These are phyloP conservation scores for Mormyrops attenuatus DNA, from an alignment of 2,797 vertebrate genomes.

Conservation along the genomic window DNA sequence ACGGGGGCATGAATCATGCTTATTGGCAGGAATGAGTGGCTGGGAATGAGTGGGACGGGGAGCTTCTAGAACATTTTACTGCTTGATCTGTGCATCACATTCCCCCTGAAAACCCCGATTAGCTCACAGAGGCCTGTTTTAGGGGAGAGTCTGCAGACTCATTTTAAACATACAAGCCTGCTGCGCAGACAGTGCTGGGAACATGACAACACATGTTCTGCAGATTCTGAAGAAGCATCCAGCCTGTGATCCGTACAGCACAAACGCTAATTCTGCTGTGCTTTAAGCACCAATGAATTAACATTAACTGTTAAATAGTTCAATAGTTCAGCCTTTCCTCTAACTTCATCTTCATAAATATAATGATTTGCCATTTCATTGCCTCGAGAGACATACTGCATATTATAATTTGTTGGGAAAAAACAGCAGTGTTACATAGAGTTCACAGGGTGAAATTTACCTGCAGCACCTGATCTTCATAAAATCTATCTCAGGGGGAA, in stretches of 20 bases:
- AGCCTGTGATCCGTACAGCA: background rate
- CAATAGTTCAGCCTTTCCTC: background rate
- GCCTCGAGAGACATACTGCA: background rate
- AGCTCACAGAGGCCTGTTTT: background rate
- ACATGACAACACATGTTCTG: background rate
- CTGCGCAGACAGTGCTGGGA: background rate
- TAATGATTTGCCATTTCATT: background rate
- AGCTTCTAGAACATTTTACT: background rate
- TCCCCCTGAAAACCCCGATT: background rate
- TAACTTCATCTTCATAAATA: background rate
- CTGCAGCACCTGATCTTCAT: background rate
- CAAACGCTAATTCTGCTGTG: background rate
- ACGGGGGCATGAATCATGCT: background rate
- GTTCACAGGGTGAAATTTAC: background rate
- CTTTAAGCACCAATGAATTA: background rate
- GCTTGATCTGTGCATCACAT: background rate
- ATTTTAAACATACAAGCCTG: background rate
- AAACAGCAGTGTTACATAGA: background rate
- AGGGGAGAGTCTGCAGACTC: background rate
- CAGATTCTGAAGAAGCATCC: background rate
- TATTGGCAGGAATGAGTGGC: background rate
- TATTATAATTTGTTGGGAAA: background rate
- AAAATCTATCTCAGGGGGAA: background rate
- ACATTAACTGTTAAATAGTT: background rate
- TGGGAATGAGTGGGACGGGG: background rate